Percentiles rank a stretch among this genome's conserved stretches.
These are phyloP conservation scores for Oreamnos americanus DNA, from an alignment of 2,113 vertebrate species.

Conservation along the genomic window DNA sequence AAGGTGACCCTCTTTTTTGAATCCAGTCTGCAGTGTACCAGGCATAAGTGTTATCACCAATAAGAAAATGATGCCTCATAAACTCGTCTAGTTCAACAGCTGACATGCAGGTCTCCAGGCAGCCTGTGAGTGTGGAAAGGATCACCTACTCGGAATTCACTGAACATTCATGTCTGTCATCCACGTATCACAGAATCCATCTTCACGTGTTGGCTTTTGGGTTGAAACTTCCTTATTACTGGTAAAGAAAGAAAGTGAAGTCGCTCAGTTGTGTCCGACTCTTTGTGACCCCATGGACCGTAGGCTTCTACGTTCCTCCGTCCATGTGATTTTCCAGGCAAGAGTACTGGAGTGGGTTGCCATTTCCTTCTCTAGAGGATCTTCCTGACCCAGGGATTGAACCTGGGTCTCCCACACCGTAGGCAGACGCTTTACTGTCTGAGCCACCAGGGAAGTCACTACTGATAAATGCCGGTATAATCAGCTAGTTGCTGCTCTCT, in stretches of 20 bases:
- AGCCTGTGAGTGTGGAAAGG: neutral
- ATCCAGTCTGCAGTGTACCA: neutral
- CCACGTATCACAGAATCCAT: neutral
- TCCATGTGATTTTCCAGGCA: neutral
- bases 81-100: neutral
- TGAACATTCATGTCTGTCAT: neutral
- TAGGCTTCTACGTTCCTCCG: neutral
- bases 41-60: neutral
- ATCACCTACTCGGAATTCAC: neutral
- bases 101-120: neutral
- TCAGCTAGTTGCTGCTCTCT: neutral
- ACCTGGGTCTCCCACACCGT: fast-evolving
- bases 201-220: neutral
- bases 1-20: constrained; percentile 13
- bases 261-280: fast-evolving
- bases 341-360: neutral
- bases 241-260: neutral
- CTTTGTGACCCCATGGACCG: neutral
- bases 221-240: neutral
- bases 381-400: neutral
- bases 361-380: neutral
- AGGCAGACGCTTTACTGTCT: neutral
- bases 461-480: neutral
- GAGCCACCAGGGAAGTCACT: neutral
- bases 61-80: neutral